Percentiles rank a stretch among this genome's conserved stretches.
These are phyloP conservation scores for Moxostoma hubbsi DNA, from an alignment of 2,797 vertebrate species.

Conservation along the genomic window DNA sequence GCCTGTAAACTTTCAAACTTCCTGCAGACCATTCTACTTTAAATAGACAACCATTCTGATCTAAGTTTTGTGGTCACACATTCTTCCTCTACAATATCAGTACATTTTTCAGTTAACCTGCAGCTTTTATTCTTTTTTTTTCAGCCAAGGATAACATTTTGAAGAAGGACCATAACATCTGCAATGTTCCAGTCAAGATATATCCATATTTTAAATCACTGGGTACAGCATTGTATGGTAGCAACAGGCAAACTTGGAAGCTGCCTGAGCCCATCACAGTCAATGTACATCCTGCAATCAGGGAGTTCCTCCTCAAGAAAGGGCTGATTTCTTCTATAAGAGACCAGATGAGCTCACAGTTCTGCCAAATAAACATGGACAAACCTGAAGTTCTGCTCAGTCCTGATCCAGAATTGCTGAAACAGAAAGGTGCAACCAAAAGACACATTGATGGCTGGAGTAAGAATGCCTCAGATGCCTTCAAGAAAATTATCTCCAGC, in stretches of 20 bases:
- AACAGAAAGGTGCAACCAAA: slow-evolving; percentile 64
- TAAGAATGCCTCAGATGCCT: slow-evolving; percentile 54
- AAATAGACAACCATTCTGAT: not conserved
- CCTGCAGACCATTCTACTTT: not conserved
- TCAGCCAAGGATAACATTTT: slow-evolving; percentile 77
- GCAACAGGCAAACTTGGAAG: slow-evolving; percentile 77
- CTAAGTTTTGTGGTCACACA: not conserved
- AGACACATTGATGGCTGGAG: slow-evolving; percentile 76
- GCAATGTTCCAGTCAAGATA: slow-evolving; percentile 70
- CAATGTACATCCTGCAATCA: slow-evolving; percentile 69
- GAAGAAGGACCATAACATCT: slow-evolving; percentile 69
- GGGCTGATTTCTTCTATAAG: slow-evolving; percentile 67
- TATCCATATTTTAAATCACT: slow-evolving; percentile 81
- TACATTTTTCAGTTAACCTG: not conserved
- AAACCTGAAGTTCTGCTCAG: slow-evolving; percentile 67
- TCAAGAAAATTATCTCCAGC: slow-evolving; percentile 70
- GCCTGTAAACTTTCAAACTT: not conserved
- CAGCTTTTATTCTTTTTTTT: slow-evolving; percentile 52
- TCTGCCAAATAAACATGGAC: slow-evolving; percentile 76
- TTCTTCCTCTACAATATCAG: not conserved
- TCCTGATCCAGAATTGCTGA: slow-evolving; percentile 73
- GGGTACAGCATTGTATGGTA: slow-evolving; percentile 80
- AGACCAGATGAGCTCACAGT: slow-evolving; percentile 71
- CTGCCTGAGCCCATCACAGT: slow-evolving; percentile 78
- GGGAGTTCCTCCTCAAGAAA: slow-evolving; percentile 75